Conservation (phyloP, 2,797 vertebrate species). For the Knipowitschia caucasica region DNA sequence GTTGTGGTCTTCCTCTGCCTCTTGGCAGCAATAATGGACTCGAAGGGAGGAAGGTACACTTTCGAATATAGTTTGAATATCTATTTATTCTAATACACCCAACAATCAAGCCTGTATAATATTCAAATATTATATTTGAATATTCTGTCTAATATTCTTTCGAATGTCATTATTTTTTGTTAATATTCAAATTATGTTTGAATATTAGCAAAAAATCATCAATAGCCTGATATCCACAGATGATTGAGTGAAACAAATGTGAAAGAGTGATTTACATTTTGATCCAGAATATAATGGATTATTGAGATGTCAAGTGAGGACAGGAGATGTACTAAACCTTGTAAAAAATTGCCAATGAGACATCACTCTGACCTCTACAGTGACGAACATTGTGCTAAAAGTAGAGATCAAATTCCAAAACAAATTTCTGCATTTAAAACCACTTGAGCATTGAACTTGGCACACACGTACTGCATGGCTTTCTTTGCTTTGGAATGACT, state of each 20-base stretch:
- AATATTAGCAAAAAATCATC: no score
- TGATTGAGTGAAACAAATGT: neutral
- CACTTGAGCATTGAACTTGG: conserved; percentile 17
- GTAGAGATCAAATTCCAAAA: conserved; percentile 16
- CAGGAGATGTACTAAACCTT: neutral
- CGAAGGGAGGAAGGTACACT: no score
- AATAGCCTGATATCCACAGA: neutral
- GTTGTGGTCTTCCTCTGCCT: no score
- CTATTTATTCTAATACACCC: no score
- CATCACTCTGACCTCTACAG: neutral
- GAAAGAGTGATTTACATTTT: neutral
- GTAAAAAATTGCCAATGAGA: neutral
- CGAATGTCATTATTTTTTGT: no score
- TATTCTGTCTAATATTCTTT: no score
- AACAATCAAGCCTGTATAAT: no score
- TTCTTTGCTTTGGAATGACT: conserved; percentile 18
- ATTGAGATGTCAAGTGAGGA: neutral
- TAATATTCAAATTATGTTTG: no score
- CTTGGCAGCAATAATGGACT: no score
- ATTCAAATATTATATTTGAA: no score
- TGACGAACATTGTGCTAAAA: conserved; percentile 12
- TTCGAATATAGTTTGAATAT: no score
- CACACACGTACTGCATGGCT: conserved; percentile 4
- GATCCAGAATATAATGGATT: neutral
- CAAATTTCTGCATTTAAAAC: conserved; percentile 32